Conservation (phyloP, 1,140 invertebrate genomes). For the Apocrypta bakeri region DNA sequence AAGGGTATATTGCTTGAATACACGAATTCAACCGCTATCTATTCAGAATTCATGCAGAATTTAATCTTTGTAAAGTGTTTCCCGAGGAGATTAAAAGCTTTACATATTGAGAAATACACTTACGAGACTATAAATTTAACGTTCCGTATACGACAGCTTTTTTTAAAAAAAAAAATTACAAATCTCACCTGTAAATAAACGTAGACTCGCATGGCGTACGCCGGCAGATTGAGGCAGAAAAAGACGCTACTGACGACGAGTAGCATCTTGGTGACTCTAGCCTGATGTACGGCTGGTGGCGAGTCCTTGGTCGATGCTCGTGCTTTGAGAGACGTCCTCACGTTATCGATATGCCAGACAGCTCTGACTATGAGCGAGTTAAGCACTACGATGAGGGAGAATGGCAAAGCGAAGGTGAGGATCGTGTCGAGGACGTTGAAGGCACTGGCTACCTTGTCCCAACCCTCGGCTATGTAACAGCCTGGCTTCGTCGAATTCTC, state of each 20-base stretch:
- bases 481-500: conserved; percentile 68
- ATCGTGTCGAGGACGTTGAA: conserved; percentile 83
- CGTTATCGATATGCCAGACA: conserved; percentile 77
- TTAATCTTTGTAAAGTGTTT: background rate
- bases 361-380: conserved; percentile 82
- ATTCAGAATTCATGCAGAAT: background rate
- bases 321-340: conserved; percentile 72
- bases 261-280: conserved; percentile 87
- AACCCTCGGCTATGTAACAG: conserved; percentile 72
- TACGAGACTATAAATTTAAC: no score
- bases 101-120: no score
- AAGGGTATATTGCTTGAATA: no score
- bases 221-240: conserved; percentile 85
- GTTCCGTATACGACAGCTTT: no score
- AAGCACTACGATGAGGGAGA: conserved; percentile 81
- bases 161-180: no score
- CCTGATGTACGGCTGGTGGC: conserved; percentile 72
- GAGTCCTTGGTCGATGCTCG: conserved; percentile 58
- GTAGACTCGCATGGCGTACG: conserved; percentile 79
- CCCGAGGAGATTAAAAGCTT: background rate
- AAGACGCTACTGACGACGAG: conserved; percentile 87
- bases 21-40: no score
- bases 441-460: conserved; percentile 73
- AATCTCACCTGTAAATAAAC: conserved; percentile 77
- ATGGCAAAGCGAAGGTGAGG: conserved; percentile 82